Evolutionary conservation across 2,888 invertebrate genomes (phyloP).

Genomic region (Melitaea athalia): DNA sequence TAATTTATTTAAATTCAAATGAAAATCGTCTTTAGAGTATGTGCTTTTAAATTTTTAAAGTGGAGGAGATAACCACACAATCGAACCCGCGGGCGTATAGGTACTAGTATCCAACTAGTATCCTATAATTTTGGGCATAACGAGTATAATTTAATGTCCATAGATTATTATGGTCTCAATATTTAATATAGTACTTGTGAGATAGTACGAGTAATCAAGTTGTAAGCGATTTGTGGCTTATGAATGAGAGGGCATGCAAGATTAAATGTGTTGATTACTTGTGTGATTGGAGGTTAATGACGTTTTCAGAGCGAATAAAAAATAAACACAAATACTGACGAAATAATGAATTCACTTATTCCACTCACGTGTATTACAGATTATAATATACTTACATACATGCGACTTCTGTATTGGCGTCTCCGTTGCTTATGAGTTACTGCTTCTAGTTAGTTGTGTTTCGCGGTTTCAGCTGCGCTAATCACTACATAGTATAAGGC

Average conservation of each 20-base stretch:
- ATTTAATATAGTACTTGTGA: neutral
- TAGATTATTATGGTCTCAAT: neutral
- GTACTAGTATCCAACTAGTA: too few relatives aligned
- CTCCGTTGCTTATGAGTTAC: too few relatives aligned
- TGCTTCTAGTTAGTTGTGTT: too few relatives aligned
- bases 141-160: neutral
- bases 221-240: constrained; percentile 13
- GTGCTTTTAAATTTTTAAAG: too few relatives aligned
- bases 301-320: constrained; percentile 14
- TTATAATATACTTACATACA: neutral
- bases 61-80: too few relatives aligned
- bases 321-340: constrained; percentile 14
- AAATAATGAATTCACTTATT: neutral
- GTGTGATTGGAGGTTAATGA: constrained; percentile 29
- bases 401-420: neutral
- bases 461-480: too few relatives aligned
- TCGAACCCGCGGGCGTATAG: too few relatives aligned
- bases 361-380: neutral
- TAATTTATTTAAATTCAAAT: too few relatives aligned
- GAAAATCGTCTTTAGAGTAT: too few relatives aligned
- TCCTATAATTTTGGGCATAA: neutral
- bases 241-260: constrained; percentile 24
- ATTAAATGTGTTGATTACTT: constrained; percentile 29
- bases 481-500: too few relatives aligned
- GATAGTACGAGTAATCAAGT: constrained; percentile 25